phyloP scores from a whole-genome alignment of 1,140 invertebrate species.

The Drosophila sproati region DNA sequence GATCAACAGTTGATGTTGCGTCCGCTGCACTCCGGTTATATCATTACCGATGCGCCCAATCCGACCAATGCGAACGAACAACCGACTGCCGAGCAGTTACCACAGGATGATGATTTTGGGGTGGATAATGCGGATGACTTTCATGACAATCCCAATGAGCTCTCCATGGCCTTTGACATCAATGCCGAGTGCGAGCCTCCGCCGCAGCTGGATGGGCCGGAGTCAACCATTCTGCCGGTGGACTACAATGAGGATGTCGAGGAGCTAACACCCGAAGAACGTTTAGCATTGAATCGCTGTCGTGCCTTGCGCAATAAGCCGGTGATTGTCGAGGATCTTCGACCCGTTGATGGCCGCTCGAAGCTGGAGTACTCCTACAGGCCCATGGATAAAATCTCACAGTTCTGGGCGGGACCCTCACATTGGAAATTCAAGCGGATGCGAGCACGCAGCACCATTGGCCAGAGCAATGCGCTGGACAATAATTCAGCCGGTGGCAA shows the following conservation, averaged over 20 bases:
- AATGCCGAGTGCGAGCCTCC: conserved; percentile 81
- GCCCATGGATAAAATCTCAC: conserved; percentile 81
- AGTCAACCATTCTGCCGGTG: conserved; percentile 49
- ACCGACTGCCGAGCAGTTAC: background rate
- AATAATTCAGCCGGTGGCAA: background rate
- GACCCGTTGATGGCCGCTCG: conserved; percentile 71
- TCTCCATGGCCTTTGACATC: conserved; percentile 80
- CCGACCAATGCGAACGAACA: conserved; percentile 47
- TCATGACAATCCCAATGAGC: conserved; percentile 56
- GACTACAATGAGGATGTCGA: conserved; percentile 74
- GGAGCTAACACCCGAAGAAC: conserved; percentile 76
- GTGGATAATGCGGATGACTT: conserved; percentile 47
- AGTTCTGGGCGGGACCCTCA: conserved; percentile 84
- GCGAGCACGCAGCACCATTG: conserved; percentile 52
- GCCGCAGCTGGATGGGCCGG: conserved; percentile 52
- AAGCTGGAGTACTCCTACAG: conserved; percentile 83
- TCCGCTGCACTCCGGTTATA: conserved; percentile 72
- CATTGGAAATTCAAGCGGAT: conserved; percentile 82
- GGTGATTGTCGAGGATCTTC: conserved; percentile 73
- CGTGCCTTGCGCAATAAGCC: conserved; percentile 68
- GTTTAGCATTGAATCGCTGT: conserved; percentile 65
- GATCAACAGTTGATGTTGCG: conserved; percentile 56
- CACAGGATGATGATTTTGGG: conserved; percentile 33
- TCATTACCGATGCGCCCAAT: conserved; percentile 76
- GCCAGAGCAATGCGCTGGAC: conserved; percentile 23